Percentiles rank a stretch among this genome's conserved stretches.
Conservation (phyloP, 2,113 vertebrate genomes). For the Lathamus discolor region DNA sequence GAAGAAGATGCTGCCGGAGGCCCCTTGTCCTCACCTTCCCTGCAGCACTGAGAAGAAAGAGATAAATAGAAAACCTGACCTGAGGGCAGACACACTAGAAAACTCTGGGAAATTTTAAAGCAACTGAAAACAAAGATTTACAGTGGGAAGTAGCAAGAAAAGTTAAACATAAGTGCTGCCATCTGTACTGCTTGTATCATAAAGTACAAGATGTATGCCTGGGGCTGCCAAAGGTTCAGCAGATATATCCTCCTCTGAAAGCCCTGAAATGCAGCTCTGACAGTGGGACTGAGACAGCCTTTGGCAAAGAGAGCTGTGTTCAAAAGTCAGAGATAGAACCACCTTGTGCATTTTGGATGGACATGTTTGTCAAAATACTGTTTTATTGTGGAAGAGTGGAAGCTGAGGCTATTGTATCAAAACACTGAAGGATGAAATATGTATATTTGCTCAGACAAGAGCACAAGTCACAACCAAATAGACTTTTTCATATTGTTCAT, state of each 20-base stretch:
- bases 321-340: neutral
- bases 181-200: neutral
- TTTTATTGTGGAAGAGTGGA: neutral
- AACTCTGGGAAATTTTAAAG: neutral
- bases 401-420: neutral
- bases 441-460: neutral
- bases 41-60: neutral
- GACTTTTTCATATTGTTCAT: neutral
- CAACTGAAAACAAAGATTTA: neutral
- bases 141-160: neutral
- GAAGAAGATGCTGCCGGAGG: neutral
- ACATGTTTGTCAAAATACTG: neutral
- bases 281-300: neutral
- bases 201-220: neutral
- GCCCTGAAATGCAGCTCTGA: neutral
- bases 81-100: neutral
- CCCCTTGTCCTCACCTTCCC: neutral
- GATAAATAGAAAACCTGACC: neutral
- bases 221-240: slow-evolving; percentile 8
- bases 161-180: neutral
- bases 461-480: neutral
- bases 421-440: neutral
- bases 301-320: neutral
- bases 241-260: neutral
- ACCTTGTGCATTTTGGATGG: neutral